Base-by-base conservation (phyloP, 2,113 vertebrate species). In the Tringa solitaria region DNA sequence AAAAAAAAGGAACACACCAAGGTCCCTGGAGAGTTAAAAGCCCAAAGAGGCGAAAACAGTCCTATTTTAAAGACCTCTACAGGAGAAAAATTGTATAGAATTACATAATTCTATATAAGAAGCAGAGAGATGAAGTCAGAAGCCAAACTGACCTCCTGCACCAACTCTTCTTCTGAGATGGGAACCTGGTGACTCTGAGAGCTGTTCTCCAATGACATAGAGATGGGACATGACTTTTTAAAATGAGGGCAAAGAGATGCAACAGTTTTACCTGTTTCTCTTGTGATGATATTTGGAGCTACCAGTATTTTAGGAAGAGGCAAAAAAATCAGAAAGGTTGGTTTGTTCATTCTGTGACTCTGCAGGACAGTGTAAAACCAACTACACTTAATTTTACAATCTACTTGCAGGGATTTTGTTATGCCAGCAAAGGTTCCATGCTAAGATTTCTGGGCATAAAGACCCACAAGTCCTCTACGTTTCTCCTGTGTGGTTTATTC, bases 401-500 rank as follows among this genome's bases (percentile, higher is more conserved):
- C n/a, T 30, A 14, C 63, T 27, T 46, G 54, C 56, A 33, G 14
- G 27, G 41, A 61, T 87, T 94, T 76, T 1, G 0, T 37, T 59
- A 17, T 19, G 23, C 9, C 30, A 39, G 48, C 5, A 4, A 46
- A 64, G 11, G 15, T 43, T 64, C 59, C 46, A 0, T 4, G 1
- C 13, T 20, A 10, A 43, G 7, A 51, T 27, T 77, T 84, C 37
- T 37, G 35, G 35, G 10, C 26, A 53, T 10, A 26, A 68, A 60
- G 67, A 0, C 23, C 20, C 26, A 22, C 11, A 24, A 11, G 21
- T 18, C 80, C 4, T 0, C 8, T 35, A 1, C 5, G 22, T 59
- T 84, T 70, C 33, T 65, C 39, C 41, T 27, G 8, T 3, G 3
- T 41, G 5, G 20, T 77, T 84, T 39, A 20, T 80, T 84, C 28